Conservation (phyloP, 2,888 invertebrate genomes). For the Euzetes globulus region DNA sequence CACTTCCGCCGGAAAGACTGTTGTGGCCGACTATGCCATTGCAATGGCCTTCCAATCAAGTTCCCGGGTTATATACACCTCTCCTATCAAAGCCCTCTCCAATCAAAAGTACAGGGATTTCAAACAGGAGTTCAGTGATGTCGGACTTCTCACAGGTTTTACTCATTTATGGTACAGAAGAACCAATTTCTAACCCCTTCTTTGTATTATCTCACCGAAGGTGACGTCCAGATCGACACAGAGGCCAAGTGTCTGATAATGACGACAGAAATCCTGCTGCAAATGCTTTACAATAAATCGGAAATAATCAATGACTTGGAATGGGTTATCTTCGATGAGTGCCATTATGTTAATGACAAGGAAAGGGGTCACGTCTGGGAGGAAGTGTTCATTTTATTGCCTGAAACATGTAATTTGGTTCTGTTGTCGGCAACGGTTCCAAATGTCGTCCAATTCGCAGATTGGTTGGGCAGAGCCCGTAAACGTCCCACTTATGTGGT, state of each 20-base stretch:
- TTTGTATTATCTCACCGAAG: background rate
- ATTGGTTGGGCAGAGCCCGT: constrained; percentile 49
- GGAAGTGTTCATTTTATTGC: constrained; percentile 90
- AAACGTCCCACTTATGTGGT: constrained; percentile 82
- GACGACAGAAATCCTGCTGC: constrained; percentile 94
- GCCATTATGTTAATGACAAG: constrained; percentile 95
- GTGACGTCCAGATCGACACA: constrained; percentile 54
- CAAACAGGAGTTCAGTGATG: constrained; percentile 80
- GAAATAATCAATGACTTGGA: constrained; percentile 92
- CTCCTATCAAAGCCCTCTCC: constrained; percentile 96
- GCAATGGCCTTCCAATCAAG: constrained; percentile 62
- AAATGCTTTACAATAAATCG: constrained; percentile 85
- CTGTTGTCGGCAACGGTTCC: constrained; percentile 97
- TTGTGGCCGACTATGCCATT: constrained; percentile 98
- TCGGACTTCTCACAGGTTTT: constrained; percentile 73
- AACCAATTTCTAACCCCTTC: no score
- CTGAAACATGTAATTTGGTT: constrained; percentile 88
- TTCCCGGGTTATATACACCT: constrained; percentile 78
- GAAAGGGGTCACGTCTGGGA: constrained; percentile 99
- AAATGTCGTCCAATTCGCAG: constrained; percentile 55
- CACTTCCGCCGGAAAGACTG: constrained; percentile 97
- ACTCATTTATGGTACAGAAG: no score
- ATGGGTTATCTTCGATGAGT: constrained; percentile 98
- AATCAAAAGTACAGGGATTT: constrained; percentile 99
- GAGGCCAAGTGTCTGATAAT: constrained; percentile 92